These are phyloP conservation scores for Scolopax rusticola DNA, from an alignment of 2,797 vertebrate species.

Conservation along the genomic window DNA sequence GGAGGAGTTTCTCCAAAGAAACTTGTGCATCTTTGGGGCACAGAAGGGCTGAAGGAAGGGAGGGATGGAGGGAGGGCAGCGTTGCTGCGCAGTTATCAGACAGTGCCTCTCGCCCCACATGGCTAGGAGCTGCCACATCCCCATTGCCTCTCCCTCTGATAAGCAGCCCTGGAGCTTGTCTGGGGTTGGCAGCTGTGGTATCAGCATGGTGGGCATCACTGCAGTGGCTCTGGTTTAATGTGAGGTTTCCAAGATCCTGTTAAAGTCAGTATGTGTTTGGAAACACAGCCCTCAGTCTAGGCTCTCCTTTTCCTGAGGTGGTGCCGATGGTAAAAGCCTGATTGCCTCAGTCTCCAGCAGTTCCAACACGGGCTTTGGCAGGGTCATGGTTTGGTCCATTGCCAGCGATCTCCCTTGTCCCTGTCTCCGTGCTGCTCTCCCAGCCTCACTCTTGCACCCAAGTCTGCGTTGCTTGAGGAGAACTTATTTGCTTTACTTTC, in stretches of 20 bases:
- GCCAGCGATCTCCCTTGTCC: neutral
- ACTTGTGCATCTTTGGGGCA: neutral
- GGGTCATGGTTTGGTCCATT: accelerated
- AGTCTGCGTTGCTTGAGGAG: neutral
- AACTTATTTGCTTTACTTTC: neutral
- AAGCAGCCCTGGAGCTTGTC: neutral
- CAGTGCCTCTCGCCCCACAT: neutral
- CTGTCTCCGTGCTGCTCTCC: neutral
- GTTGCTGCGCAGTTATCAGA: accelerated
- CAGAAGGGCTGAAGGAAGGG: neutral
- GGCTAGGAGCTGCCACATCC: neutral
- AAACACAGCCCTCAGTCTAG: neutral
- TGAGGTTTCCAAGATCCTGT: neutral
- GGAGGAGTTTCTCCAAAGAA: neutral
- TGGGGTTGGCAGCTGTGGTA: no score
- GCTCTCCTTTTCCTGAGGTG: neutral
- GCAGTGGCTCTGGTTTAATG: neutral
- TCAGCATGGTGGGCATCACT: neutral
- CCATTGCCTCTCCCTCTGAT: neutral
- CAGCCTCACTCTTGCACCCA: neutral
- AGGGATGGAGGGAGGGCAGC: no score
- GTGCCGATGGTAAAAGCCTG: neutral
- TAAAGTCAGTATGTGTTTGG: neutral
- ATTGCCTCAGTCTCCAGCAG: neutral
- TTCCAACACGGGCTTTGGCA: neutral